Conservation (phyloP, 2,113 vertebrate species). For the Acrocephalus arundinaceus region DNA sequence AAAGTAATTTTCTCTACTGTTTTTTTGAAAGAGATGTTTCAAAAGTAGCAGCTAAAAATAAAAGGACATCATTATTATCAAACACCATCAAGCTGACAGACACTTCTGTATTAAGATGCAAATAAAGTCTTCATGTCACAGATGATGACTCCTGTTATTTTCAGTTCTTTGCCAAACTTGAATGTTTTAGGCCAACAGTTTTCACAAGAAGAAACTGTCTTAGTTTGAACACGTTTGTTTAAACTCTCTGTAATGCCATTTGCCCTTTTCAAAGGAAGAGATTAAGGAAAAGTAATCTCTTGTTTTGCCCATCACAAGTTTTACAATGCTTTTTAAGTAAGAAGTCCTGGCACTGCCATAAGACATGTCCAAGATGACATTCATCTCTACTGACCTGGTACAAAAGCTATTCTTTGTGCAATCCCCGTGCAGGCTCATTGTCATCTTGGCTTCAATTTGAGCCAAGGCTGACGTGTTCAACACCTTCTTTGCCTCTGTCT, state of each 20-base stretch:
- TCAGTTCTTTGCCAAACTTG: not conserved
- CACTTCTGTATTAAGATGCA: not conserved
- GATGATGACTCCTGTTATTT: not conserved
- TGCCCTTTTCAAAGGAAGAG: not conserved
- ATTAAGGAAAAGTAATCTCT: not conserved
- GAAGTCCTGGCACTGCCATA: not conserved
- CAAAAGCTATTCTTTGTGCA: not conserved
- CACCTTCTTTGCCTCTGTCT: not conserved
- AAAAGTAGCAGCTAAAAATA: not conserved
- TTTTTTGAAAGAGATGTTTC: not conserved
- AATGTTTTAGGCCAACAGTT: not conserved
- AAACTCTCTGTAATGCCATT: not conserved
- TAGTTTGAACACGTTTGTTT: not conserved
- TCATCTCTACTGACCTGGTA: not conserved
- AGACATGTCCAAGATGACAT: not conserved
- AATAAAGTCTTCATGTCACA: not conserved
- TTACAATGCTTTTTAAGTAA: not conserved
- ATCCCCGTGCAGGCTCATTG: not conserved
- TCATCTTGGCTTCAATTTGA: not conserved
- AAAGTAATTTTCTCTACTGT: not conserved
- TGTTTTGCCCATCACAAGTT: not conserved
- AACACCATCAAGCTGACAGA: conserved; percentile 5
- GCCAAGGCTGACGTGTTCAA: not conserved
- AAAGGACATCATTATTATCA: not conserved
- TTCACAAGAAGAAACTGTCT: not conserved